Evolutionary conservation across 2,888 invertebrate species (phyloP).

Genomic region (Onthophagus sagittarius): DNA sequence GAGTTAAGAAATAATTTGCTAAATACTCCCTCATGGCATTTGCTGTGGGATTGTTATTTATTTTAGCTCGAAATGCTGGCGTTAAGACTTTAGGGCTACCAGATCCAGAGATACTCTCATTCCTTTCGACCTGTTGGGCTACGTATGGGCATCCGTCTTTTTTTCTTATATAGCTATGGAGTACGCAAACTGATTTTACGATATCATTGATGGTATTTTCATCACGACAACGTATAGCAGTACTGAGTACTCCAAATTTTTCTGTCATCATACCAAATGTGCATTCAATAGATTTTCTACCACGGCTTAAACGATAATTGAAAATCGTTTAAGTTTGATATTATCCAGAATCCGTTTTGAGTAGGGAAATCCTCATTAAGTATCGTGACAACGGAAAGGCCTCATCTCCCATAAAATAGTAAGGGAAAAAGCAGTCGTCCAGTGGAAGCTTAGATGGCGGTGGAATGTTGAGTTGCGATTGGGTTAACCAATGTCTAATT

Average conservation of each 20-base stretch:
- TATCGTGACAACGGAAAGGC: slow-evolving; percentile 31
- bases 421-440: no score
- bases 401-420: slow-evolving; percentile 29
- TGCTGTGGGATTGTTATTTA: background rate
- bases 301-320: slow-evolving; percentile 21
- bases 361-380: slow-evolving; percentile 34
- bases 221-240: slow-evolving; percentile 25
- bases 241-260: slow-evolving; percentile 27
- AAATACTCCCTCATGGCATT: slow-evolving; percentile 23
- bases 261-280: slow-evolving; percentile 24
- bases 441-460: background rate
- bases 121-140: no score
- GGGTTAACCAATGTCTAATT: background rate
- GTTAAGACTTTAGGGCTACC: no score
- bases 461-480: background rate
- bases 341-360: slow-evolving; percentile 20
- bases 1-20: slow-evolving; percentile 24
- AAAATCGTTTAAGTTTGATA: slow-evolving; percentile 22
- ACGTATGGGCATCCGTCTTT: slow-evolving; percentile 23
- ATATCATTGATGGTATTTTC: slow-evolving; percentile 22
- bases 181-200: slow-evolving; percentile 27
- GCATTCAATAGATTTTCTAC: slow-evolving; percentile 24
- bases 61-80: background rate
- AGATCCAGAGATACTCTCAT: no score
- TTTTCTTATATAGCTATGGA: slow-evolving; percentile 28